Percentiles rank a stretch among this genome's conserved stretches.
phyloP scores from a whole-genome alignment of 1,140 invertebrate genomes.

The Saccostrea echinata region DNA sequence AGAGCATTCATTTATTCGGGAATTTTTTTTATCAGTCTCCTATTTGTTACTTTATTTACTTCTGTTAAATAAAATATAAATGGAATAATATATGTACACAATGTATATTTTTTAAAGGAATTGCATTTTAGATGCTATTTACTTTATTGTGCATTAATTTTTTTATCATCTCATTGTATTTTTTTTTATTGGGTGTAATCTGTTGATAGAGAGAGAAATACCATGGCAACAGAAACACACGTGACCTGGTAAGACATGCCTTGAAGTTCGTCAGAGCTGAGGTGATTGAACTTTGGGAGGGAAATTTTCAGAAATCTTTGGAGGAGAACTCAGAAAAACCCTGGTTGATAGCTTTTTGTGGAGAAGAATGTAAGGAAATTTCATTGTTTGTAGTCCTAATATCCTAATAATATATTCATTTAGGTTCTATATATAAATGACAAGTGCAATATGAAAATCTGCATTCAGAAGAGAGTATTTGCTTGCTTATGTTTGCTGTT shows the following conservation, averaged over 20 bases:
- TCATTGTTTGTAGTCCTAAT: neutral
- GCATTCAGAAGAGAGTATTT: neutral
- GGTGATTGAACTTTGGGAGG: constrained; percentile 72
- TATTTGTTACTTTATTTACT: neutral
- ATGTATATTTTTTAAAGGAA: neutral
- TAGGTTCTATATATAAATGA: neutral
- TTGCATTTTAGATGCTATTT: neutral
- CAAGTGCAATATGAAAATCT: neutral
- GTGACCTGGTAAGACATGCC: constrained; percentile 79
- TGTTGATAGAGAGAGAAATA: constrained; percentile 78
- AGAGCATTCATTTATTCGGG: constrained; percentile 30
- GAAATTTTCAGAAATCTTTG: constrained; percentile 70
- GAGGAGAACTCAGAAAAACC: constrained; percentile 70
- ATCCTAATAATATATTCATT: neutral
- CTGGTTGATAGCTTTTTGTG: constrained; percentile 81
- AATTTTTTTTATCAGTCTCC: neutral
- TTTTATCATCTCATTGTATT: neutral
- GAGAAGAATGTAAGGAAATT: constrained; percentile 72
- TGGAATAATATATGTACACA: neutral
- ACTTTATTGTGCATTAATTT: neutral
- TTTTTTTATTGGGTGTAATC: neutral
- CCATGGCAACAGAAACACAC: constrained; percentile 76
- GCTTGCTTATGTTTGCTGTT: no score
- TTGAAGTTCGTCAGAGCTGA: constrained; percentile 75
- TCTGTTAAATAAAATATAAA: neutral